Evolutionary conservation across 1,140 invertebrate species (phyloP).

Genomic region (Pristionchus pacificus): DNA sequence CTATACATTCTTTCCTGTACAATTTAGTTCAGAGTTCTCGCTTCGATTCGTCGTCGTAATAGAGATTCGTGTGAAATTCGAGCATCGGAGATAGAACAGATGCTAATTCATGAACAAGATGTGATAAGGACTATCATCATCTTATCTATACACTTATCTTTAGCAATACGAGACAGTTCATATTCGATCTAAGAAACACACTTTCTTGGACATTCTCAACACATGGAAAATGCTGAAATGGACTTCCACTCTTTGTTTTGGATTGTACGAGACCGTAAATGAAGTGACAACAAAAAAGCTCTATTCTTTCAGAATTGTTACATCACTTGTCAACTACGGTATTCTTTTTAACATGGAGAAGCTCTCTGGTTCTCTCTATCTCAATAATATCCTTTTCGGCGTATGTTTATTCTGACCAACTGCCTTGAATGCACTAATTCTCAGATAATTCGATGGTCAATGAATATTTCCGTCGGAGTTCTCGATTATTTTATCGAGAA

Average conservation of each 20-base stretch:
- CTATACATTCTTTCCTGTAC: background rate
- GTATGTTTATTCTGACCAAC: conserved; percentile 6
- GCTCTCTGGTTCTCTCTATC: conserved; percentile 29
- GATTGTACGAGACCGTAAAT: conserved; percentile 2
- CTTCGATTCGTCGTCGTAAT: conserved; percentile 2
- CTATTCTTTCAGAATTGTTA: conserved; percentile 28
- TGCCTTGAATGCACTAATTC: background rate
- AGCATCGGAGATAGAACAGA: background rate
- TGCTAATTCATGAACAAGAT: conserved; percentile 8
- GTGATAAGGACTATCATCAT: too few species aligned
- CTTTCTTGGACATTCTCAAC: conserved; percentile 9
- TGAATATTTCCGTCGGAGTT: conserved; percentile 20
- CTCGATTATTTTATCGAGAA: conserved; percentile 21
- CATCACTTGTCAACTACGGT: conserved; percentile 37
- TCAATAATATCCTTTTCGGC: conserved; percentile 25
- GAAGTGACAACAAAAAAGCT: background rate
- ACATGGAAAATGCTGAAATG: conserved; percentile 1
- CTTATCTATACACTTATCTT: too few species aligned
- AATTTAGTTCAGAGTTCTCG: background rate
- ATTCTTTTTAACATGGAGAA: conserved; percentile 40
- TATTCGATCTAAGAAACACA: background rate
- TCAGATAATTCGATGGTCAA: conserved; percentile 23
- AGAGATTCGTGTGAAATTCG: background rate
- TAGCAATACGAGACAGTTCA: background rate
- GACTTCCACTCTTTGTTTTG: conserved; percentile 1